phyloP scores from a whole-genome alignment of 2,797 vertebrate species.

The Liparis tanakae region DNA sequence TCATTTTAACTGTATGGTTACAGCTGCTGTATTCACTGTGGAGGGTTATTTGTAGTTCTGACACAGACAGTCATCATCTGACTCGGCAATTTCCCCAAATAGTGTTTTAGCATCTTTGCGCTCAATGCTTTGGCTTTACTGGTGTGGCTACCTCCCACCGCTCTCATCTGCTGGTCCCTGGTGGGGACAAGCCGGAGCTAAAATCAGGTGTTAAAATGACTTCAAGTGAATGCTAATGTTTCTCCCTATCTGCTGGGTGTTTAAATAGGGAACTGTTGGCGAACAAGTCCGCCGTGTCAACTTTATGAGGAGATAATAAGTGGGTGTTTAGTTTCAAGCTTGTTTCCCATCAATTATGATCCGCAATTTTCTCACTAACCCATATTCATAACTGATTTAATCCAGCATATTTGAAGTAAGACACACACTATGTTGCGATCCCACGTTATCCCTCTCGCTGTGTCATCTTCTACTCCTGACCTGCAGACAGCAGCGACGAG shows the following conservation, averaged over 20 bases:
- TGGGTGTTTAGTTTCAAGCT: neutral
- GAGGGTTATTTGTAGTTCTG: neutral
- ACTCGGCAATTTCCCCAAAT: neutral
- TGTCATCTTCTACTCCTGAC: constrained; percentile 17
- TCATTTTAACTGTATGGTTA: constrained; percentile 7
- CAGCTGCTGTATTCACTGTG: neutral
- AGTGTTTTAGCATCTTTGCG: constrained; percentile 15
- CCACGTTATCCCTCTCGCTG: constrained; percentile 35
- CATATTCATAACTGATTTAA: constrained; percentile 33
- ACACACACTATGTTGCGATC: constrained; percentile 36
- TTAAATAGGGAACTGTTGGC: constrained; percentile 13
- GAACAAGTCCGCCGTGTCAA: neutral
- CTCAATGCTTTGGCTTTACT: constrained; percentile 10
- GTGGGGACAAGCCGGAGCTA: constrained; percentile 1
- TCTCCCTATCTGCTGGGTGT: neutral
- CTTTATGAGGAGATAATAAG: constrained; percentile 8
- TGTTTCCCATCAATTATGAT: constrained; percentile 39
- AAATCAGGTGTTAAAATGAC: constrained; percentile 8
- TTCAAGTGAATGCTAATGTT: neutral
- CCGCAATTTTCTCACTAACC: constrained; percentile 43
- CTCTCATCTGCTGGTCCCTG: neutral
- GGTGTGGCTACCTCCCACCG: neutral
- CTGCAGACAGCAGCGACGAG: constrained; percentile 38
- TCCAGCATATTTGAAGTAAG: constrained; percentile 41
- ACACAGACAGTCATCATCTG: neutral